phyloP scores from a whole-genome alignment of 2,113 vertebrate genomes.

The Pedionomus torquatus region DNA sequence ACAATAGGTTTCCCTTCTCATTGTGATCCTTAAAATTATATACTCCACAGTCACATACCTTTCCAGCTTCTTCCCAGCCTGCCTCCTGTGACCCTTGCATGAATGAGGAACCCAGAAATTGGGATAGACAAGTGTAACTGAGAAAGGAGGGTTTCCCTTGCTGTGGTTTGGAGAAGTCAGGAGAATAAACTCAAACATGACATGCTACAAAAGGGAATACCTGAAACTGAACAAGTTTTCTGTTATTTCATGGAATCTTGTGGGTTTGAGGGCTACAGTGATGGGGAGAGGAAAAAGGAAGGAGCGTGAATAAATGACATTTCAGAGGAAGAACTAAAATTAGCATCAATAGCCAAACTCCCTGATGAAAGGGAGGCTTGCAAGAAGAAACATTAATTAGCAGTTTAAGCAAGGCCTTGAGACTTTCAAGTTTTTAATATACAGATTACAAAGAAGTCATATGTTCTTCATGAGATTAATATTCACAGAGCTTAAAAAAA shows the following conservation, averaged over 20 bases:
- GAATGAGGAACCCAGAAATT: not conserved
- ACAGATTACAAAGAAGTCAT: not conserved
- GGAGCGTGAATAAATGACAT: not conserved
- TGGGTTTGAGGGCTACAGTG: not conserved
- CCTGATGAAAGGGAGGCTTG: conserved; percentile 1
- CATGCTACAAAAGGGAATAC: not conserved
- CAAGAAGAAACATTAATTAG: not conserved
- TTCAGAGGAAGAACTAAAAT: not conserved
- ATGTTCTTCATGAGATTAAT: not conserved
- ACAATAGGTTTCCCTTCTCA: not conserved
- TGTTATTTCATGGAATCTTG: not conserved
- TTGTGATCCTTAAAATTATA: not conserved
- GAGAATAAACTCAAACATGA: not conserved
- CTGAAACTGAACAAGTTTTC: not conserved
- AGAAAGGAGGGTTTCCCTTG: not conserved
- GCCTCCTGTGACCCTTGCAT: rapidly evolving
- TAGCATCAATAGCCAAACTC: not conserved
- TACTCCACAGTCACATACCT: rapidly evolving
- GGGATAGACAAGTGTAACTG: not conserved
- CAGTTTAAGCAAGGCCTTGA: not conserved
- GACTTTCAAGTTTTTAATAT: not conserved
- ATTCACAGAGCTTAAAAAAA: not conserved
- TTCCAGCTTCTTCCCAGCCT: not conserved
- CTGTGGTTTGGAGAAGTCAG: not conserved
- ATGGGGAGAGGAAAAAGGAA: not conserved